Base-by-base conservation (phyloP, 2,888 invertebrate species). In the Cerastoderma edule region DNA sequence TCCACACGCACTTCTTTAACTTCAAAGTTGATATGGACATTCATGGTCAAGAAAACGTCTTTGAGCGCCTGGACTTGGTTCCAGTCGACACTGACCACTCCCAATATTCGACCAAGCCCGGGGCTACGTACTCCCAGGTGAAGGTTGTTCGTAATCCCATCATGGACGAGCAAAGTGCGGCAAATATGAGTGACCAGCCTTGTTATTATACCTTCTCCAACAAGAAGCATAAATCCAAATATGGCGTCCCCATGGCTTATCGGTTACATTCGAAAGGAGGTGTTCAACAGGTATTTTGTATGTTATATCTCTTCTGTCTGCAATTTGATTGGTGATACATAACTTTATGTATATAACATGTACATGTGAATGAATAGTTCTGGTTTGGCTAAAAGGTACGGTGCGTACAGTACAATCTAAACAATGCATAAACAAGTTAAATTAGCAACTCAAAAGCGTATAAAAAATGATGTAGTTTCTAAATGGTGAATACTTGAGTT, bases 1-100 rank as follows among this genome's bases (percentile, higher is more conserved):
- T 91, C 10, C 91, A 91, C 57, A 87, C 86, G 8, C 89, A 91
- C 72, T 67, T 90, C 78, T 88, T 89, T 44, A 68, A 87, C 72
- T 88, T 87, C 65, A 89, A 90, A 70, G 89, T 77, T 1, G 88
- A 89, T 68, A 24, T 89, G 24, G 88, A 89, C 66, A 83, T 91
- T 8, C 80, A 82, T 32, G 90, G 90, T 30, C 83, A 79, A 1
- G 72, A 78, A 39, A 91, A 91, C 75, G 74, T 90, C 30, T 89
- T 88, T 67, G 88, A 89, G 69, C 88, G 88, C 0, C 67, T 89
- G 39, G 86, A 89, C 72, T 85, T 89, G 22, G 56, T 67, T 5
- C 67, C 82, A 19, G 77, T 73, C 3, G 68, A 75, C 19, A 80
- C 85, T 3, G 69, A 77, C 8, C 86, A 87, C 28, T 71, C 68